Evolutionary conservation across 2,797 vertebrate species (phyloP).

Genomic region (Gymnodraco acuticeps): DNA sequence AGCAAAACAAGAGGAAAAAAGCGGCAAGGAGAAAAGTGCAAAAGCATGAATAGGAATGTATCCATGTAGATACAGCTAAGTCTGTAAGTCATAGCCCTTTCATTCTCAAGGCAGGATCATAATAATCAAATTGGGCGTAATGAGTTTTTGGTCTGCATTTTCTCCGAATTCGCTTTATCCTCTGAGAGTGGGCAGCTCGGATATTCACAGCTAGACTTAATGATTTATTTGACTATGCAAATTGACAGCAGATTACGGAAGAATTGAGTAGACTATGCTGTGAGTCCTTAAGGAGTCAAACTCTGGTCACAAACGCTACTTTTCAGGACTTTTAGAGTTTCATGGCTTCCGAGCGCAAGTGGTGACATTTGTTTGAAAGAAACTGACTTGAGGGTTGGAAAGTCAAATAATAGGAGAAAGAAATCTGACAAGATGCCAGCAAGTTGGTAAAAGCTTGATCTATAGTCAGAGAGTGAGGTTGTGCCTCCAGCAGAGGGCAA

Average conservation of each 20-base stretch:
- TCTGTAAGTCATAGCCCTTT: conserved; percentile 28
- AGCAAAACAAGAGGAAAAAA: not conserved
- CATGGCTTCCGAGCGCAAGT: conserved; percentile 12
- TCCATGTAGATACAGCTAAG: conserved; percentile 9
- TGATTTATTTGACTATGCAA: conserved; percentile 73
- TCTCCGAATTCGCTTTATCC: conserved; percentile 44
- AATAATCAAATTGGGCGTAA: conserved; percentile 47
- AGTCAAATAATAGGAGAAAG: conserved; percentile 17
- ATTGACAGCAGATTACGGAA: conserved; percentile 62
- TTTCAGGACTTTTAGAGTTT: conserved; percentile 27
- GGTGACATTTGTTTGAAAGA: conserved; percentile 26
- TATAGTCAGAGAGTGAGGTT: conserved; percentile 25
- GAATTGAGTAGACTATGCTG: conserved; percentile 58
- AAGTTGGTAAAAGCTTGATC: conserved; percentile 20
- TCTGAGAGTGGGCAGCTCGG: conserved; percentile 47
- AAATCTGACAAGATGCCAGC: conserved; percentile 10
- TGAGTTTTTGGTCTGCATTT: conserved; percentile 53
- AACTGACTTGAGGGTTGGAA: conserved; percentile 19
- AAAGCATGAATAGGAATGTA: not conserved
- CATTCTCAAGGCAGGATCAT: conserved; percentile 41
- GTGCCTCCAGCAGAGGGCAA: conserved; percentile 80
- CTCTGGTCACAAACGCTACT: conserved; percentile 54
- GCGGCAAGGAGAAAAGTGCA: not conserved
- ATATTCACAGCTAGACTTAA: conserved; percentile 57
- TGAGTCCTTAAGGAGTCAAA: conserved; percentile 55